Conservation (phyloP, 2,797 vertebrate genomes). For the Danionella dracula region DNA sequence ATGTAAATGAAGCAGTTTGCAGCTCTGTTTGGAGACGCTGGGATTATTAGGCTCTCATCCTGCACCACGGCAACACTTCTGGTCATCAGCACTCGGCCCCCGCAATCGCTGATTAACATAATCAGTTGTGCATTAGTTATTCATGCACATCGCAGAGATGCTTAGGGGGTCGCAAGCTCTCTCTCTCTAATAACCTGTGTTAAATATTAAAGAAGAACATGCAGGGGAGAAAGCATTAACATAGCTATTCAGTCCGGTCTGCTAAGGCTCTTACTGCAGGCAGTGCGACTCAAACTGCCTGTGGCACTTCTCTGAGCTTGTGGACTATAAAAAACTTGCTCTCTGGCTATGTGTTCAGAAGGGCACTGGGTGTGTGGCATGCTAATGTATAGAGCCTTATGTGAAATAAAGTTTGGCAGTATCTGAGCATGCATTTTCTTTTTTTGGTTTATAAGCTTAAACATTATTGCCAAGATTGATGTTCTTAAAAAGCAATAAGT, state of each 20-base stretch:
- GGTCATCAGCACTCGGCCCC: conserved; percentile 62
- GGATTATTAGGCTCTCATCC: conserved; percentile 65
- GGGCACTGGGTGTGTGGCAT: neutral
- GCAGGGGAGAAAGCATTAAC: conserved; percentile 67
- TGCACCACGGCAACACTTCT: conserved; percentile 57
- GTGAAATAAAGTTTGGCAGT: neutral
- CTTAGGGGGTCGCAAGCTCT: conserved; percentile 73
- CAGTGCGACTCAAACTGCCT: conserved; percentile 24
- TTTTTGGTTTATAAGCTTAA: too few species aligned
- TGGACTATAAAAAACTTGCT: conserved; percentile 14
- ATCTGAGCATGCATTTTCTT: too few species aligned
- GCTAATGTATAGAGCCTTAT: conserved; percentile 6
- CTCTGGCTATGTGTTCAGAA: conserved; percentile 6
- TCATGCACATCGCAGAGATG: conserved; percentile 72
- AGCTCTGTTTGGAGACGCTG: conserved; percentile 64
- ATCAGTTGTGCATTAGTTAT: conserved; percentile 76
- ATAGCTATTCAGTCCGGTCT: conserved; percentile 62
- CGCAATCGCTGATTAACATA: conserved; percentile 73
- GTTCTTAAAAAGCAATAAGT: too few species aligned
- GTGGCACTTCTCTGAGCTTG: conserved; percentile 3
- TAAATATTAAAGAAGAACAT: conserved; percentile 80
- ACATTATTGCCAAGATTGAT: too few species aligned
- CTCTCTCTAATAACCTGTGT: conserved; percentile 79
- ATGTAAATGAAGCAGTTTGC: conserved; percentile 61
- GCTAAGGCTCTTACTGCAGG: conserved; percentile 44